Conservation (phyloP, 2,797 vertebrate species). For the Lutra lutra region DNA sequence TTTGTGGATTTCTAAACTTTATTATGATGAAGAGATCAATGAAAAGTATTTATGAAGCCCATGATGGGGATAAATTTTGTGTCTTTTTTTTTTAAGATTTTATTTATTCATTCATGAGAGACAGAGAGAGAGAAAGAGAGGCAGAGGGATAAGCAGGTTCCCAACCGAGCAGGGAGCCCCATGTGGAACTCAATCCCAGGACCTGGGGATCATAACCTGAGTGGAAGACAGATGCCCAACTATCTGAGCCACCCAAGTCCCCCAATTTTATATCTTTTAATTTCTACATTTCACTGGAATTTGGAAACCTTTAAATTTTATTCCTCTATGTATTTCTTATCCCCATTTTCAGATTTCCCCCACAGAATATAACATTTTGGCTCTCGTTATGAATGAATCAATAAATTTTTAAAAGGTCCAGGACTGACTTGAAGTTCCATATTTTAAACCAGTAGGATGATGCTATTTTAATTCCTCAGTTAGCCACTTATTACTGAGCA, state of each 20-base stretch:
- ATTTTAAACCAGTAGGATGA: neutral
- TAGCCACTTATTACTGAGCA: neutral
- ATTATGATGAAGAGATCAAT: conserved; percentile 60
- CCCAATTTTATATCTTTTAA: conserved; percentile 41
- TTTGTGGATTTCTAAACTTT: conserved; percentile 38
- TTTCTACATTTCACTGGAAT: conserved; percentile 23
- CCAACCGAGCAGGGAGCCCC: too few species aligned
- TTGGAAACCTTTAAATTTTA: conserved; percentile 23
- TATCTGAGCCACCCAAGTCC: too few species aligned
- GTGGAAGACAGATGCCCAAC: too few species aligned
- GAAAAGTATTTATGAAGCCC: conserved; percentile 30
- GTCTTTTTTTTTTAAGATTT: neutral
- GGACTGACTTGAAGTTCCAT: neutral
- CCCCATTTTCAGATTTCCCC: neutral
- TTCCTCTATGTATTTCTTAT: conserved; percentile 30
- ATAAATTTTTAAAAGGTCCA: neutral
- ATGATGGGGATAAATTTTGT: neutral
- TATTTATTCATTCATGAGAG: too few species aligned
- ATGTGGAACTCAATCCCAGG: too few species aligned
- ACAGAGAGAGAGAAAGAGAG: too few species aligned
- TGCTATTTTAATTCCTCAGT: conserved; percentile 1
- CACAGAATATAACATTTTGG: neutral
- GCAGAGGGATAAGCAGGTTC: too few species aligned
- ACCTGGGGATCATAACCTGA: too few species aligned
- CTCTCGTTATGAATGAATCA: conserved; percentile 1